Base-by-base conservation (phyloP, 2,797 vertebrate species). In the Sebastes jordani region DNA sequence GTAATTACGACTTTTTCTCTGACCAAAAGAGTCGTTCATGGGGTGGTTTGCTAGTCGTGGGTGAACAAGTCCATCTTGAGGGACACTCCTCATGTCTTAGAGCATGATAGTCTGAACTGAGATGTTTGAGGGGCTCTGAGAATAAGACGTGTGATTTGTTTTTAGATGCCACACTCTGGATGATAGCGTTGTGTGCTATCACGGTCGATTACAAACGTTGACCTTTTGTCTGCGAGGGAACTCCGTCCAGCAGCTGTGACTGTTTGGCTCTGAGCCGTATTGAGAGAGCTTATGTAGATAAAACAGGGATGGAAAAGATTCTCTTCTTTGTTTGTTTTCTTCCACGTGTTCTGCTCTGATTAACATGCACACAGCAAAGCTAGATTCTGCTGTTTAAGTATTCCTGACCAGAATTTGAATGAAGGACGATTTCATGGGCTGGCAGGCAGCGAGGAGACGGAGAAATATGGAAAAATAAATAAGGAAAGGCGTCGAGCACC, bases 381-480 rank as follows among this genome's bases (percentile, higher is more conserved):
- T 25, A 13, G 42, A 72, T 55, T 75, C 32, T 66, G 62, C 16
- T 34, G 55, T 74, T 73, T 8, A 61, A 70, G 30, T 29, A 23
- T 55, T 61, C 70, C 67, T 84, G 81, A 84, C 52, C 42, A 49
- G 85, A 88, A 88, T 85, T 18, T 63, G 11, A 91, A 89, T 65
- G 30, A 82, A 71, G 54, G 67, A 62, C 0, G 10, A 64, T 74
- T 79, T 80, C 32, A 55, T 5, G 23, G 42, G 13, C 25, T 7
- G 8, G 11, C 30, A 38, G 58, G 42, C 22, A 30, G 36, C 18
- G 58, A n/a, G 27, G 29, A 27, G 36, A 65, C 32, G 29, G 20
- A 46, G 14, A 56, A 46, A 69, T 22, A 30, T 16, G 3, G 22
- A 62, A 46, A 61, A 80, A 61, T 11, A 67, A 52, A 78, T 7